Percentiles rank a stretch among this genome's conserved stretches.
phyloP scores from a whole-genome alignment of 2,888 invertebrate genomes.

The Trichopoda pennipes region DNA sequence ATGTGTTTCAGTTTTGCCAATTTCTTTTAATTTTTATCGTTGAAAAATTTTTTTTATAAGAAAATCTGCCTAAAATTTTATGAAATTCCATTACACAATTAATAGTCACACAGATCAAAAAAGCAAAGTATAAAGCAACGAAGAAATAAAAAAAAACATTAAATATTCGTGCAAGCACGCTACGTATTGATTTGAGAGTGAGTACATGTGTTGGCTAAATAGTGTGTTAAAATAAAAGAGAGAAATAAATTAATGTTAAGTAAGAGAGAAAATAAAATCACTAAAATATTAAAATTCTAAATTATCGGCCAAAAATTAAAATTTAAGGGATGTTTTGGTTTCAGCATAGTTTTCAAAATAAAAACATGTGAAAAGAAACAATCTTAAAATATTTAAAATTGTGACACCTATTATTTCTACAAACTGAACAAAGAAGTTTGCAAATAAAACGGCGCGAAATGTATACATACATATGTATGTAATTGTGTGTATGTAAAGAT shows the following conservation, averaged over 20 bases:
- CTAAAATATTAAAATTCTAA: not conserved
- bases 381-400: too few relatives aligned
- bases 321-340: too few relatives aligned
- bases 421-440: too few relatives aligned
- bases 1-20: not conserved
- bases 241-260: not conserved
- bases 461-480: too few relatives aligned
- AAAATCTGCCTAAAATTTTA: not conserved
- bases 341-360: too few relatives aligned
- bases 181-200: not conserved
- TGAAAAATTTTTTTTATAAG: slow-evolving; percentile 13
- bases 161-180: too few relatives aligned
- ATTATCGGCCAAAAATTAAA: not conserved
- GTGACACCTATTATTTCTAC: too few relatives aligned
- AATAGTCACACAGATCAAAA: not conserved
- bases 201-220: slow-evolving; percentile 17
- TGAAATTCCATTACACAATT: slow-evolving; percentile 54
- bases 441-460: too few relatives aligned
- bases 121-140: not conserved
- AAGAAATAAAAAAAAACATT: too few relatives aligned
- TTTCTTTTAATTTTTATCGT: not conserved
- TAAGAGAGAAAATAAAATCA: not conserved
- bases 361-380: too few relatives aligned
- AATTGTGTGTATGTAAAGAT: too few relatives aligned
- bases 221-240: slow-evolving; percentile 4